Evolutionary conservation across 2,888 invertebrate species (phyloP).

Genomic region (Netelia melanura): DNA sequence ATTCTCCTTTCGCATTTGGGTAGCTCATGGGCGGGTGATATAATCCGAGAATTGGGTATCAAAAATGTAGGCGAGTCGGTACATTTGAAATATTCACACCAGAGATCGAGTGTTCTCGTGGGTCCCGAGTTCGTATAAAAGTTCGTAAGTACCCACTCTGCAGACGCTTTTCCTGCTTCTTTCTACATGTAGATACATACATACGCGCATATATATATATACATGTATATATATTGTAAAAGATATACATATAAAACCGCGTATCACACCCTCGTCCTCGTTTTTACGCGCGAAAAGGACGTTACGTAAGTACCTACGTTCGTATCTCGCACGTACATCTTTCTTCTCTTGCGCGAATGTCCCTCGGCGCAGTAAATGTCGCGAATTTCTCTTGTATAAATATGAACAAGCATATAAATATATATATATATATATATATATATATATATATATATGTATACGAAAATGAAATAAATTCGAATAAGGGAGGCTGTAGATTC

Average conservation of each 20-base stretch:
- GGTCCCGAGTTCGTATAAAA: conserved; percentile 53
- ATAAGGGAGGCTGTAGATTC: neutral
- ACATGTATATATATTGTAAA: neutral
- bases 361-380: conserved; percentile 58
- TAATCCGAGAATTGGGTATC: conserved; percentile 80
- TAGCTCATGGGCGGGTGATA: conserved; percentile 65
- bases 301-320: conserved; percentile 52
- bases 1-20: conserved; percentile 61
- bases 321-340: conserved; percentile 58
- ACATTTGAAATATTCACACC: conserved; percentile 79
- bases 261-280: conserved; percentile 36
- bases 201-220: neutral
- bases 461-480: conserved; percentile 12
- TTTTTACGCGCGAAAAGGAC: conserved; percentile 49
- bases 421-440: neutral
- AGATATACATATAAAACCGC: conserved; percentile 24
- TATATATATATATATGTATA: neutral
- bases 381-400: conserved; percentile 59
- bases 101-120: conserved; percentile 69
- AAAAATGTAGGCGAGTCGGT: conserved; percentile 80
- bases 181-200: neutral
- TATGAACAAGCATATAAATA: conserved; percentile 47
- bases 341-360: conserved; percentile 53
- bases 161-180: conserved; percentile 37
- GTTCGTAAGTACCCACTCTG: conserved; percentile 56